phyloP scores from a whole-genome alignment of 2,797 vertebrate species.

The Hoplostethus mediterraneus region DNA sequence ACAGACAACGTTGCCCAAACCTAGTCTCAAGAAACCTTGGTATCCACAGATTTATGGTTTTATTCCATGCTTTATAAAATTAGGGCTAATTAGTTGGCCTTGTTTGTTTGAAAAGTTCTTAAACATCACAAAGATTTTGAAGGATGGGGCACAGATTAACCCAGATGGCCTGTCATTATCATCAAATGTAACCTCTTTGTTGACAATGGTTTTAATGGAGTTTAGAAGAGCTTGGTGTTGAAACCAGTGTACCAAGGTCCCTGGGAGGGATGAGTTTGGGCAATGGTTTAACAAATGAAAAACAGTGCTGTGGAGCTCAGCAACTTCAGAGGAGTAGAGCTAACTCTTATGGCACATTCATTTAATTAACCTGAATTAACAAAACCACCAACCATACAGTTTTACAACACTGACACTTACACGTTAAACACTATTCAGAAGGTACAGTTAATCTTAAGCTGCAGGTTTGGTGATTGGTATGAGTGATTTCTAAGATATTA shows the following conservation, averaged over 20 bases:
- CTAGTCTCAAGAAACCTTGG: background rate
- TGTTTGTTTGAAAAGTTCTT: background rate
- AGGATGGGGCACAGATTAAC: background rate
- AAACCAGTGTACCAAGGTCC: background rate
- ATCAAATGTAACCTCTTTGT: background rate
- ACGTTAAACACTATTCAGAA: background rate
- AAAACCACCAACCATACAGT: background rate
- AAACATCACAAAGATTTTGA: background rate
- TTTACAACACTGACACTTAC: background rate
- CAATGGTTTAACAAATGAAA: background rate
- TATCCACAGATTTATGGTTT: background rate
- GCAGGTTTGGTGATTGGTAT: background rate
- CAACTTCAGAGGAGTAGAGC: background rate
- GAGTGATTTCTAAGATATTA: no score
- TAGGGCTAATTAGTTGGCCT: background rate
- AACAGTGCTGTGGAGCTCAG: background rate
- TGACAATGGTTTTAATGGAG: background rate
- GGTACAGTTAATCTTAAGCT: background rate
- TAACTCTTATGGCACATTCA: background rate
- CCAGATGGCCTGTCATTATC: background rate
- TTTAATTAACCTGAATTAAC: background rate
- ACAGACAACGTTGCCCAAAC: background rate
- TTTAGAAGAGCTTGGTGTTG: background rate
- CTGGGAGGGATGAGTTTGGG: background rate
- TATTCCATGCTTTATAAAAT: background rate